Conservation (phyloP, 2,113 vertebrate genomes). For the Lepus europaeus region DNA sequence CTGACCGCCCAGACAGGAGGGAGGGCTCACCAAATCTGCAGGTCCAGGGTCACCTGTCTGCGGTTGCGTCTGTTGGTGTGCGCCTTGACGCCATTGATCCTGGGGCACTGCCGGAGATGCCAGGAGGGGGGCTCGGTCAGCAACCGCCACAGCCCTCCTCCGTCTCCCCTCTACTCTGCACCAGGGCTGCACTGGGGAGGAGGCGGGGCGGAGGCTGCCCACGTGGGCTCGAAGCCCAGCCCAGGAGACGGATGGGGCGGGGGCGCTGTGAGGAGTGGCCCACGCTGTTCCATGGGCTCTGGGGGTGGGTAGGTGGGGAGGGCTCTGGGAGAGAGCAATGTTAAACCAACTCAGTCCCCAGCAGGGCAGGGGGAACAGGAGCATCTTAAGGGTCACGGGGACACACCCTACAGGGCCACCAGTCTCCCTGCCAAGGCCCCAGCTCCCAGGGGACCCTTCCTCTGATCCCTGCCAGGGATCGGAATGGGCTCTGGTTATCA, state of each 20-base stretch:
- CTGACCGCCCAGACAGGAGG: accelerated
- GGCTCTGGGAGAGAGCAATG: neutral
- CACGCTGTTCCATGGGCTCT: neutral
- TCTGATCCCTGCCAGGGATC: neutral
- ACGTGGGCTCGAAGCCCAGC: neutral
- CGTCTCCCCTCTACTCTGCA: neutral
- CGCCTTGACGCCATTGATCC: constrained; percentile 92
- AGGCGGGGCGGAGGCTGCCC: neutral
- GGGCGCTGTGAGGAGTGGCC: neutral
- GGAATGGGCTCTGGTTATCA: neutral
- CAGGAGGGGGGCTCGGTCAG: neutral
- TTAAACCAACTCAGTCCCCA: neutral
- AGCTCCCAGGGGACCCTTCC: neutral
- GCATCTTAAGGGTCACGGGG: too few relatives aligned
- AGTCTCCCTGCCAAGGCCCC: neutral
- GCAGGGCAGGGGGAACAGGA: neutral
- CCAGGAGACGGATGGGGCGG: neutral
- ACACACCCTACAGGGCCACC: neutral
- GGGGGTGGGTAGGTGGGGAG: neutral
- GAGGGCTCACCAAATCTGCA: constrained; percentile 92
- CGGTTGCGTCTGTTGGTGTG: constrained; percentile 93
- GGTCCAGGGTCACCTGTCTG: constrained; percentile 93
- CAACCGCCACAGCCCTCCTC: neutral
- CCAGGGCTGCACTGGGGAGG: neutral
- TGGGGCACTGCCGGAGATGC: constrained; percentile 90